phyloP scores from a whole-genome alignment of 2,797 vertebrate genomes.

The Cheracebus regulus region DNA sequence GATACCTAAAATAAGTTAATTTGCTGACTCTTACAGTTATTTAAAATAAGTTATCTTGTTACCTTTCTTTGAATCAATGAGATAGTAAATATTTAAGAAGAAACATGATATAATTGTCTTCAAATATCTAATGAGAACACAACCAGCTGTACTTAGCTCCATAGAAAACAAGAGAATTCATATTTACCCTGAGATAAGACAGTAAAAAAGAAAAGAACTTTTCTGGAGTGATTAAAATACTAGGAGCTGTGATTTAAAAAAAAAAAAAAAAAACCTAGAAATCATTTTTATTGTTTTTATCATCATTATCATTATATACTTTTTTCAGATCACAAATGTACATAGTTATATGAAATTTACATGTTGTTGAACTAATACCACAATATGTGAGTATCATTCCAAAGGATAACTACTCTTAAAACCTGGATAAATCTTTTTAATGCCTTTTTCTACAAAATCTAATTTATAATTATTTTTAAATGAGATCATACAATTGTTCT shows the following conservation, averaged over 20 bases:
- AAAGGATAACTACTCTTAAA: not conserved
- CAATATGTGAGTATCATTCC: not conserved
- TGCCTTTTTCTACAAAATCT: not conserved
- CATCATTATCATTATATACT: not conserved
- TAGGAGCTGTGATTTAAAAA: not conserved
- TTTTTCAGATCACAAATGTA: not conserved
- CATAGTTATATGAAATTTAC: not conserved
- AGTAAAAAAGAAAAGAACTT: not conserved
- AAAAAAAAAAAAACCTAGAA: not conserved
- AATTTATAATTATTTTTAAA: not conserved
- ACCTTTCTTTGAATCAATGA: conserved; percentile 42
- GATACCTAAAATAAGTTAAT: conserved; percentile 50
- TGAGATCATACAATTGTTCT: not conserved
- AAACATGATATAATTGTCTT: conserved; percentile 32
- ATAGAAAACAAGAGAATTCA: not conserved
- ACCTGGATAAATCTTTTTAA: not conserved
- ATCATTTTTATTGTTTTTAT: not conserved
- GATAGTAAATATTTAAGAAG: conserved; percentile 34
- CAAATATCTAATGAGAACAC: conserved; percentile 12
- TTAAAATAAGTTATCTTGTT: conserved; percentile 33
- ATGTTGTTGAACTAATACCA: not conserved
- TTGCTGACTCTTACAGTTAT: conserved; percentile 23
- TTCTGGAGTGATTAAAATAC: not conserved
- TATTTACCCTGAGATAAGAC: not conserved
- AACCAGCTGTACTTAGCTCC: conserved; percentile 3